phyloP scores from a whole-genome alignment of 1,140 invertebrate species.

The Plutomurus gul region DNA sequence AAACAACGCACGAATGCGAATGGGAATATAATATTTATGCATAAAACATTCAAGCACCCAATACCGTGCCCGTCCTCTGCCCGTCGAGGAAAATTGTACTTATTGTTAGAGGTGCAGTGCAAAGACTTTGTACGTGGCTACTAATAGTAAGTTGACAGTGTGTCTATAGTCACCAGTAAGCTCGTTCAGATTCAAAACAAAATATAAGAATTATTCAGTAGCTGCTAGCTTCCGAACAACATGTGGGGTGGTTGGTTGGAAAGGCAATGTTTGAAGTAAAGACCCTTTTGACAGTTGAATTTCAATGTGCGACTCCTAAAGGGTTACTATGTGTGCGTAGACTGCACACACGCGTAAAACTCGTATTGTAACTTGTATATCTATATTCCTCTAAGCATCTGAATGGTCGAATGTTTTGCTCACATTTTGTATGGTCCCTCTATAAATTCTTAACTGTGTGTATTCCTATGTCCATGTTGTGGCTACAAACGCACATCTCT shows the following conservation, averaged over 20 bases:
- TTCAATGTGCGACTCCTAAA: not conserved
- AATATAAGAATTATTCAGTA: not conserved
- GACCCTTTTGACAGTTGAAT: not conserved
- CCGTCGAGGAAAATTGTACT: not conserved
- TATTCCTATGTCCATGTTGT: too few species aligned
- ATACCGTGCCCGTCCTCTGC: not conserved
- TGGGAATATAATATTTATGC: not conserved
- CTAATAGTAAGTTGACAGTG: not conserved
- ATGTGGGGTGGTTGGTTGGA: not conserved
- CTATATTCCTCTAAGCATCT: too few species aligned
- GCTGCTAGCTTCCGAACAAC: not conserved
- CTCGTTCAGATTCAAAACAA: too few species aligned
- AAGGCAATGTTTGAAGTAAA: not conserved
- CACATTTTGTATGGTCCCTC: too few species aligned
- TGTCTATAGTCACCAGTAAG: too few species aligned
- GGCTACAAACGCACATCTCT: too few species aligned
- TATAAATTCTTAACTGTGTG: too few species aligned
- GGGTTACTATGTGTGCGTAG: not conserved
- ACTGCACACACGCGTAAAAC: too few species aligned
- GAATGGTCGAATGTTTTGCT: too few species aligned
- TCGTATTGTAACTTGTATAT: too few species aligned
- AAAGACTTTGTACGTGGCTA: too few species aligned
- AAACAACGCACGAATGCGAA: not conserved
- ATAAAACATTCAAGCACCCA: not conserved
- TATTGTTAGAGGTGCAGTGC: too few species aligned